Base-by-base conservation (phyloP, 2,797 vertebrate species). In the Momotus momota region DNA sequence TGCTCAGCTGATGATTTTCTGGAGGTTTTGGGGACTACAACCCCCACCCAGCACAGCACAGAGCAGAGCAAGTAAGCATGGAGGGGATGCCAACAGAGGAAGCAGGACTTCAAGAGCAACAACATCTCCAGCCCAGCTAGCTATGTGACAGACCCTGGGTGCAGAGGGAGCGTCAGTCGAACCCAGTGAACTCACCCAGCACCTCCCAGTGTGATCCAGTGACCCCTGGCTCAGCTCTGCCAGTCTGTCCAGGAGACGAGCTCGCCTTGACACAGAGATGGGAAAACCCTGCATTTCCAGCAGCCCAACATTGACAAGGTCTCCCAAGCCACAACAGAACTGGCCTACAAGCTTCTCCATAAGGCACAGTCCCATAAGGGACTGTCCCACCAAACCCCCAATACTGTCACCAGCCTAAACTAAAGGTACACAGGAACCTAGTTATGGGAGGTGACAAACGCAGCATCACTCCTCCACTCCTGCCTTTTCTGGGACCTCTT, bases 1-100 rank as follows among this genome's bases (percentile, higher is more conserved):
- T 95, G 29, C 89, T 87, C 60, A 46, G 78, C 25, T 82, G 71
- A 85, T 57, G 75, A n/a, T 61, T 80, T 31, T 90, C 62, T 46
- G 18, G 62, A 54, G 82, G 73, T 57, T 92, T 66, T 33, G 1
- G 3, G 46, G 65, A 15, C 73, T 57, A 38, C 79, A 79, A 66
- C 41, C 88, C 90, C 45, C 86, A 67, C 4, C 27, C 38, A 58
- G 93, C 9, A 9, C 22, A 69, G 72, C 0, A 0, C 66, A 62
- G 75, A 45, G 23, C 65, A n/a, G 70, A 43, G 20, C 62, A 35
- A 71, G 11, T n/a, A 22, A 54, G 46, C 64, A 9, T 49, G 80
- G 45, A 33, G 65, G 14, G 29, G 64, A 66, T 48, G 69, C 8
- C 11, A 22, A 66, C 0, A 1, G 70, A 54, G 40, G 12, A 81